Evolutionary conservation across 2,888 invertebrate genomes (phyloP).

Genomic region (Ichneumoninae sp.): DNA sequence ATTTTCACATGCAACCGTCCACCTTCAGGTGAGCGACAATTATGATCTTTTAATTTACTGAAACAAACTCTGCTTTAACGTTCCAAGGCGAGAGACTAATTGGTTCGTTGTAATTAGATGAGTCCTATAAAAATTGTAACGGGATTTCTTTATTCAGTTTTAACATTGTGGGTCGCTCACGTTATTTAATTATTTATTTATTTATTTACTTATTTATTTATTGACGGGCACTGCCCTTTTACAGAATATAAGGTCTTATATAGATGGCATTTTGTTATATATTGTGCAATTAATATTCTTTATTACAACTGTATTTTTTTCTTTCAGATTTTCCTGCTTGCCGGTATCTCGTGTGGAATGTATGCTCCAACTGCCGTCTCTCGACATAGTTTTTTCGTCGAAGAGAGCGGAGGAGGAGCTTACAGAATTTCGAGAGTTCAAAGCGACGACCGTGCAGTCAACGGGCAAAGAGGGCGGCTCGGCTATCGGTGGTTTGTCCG

Average conservation of each 20-base stretch:
- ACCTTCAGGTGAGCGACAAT: constrained; percentile 87
- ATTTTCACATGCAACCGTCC: constrained; percentile 99
- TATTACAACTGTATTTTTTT: constrained; percentile 1
- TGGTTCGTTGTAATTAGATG: not conserved
- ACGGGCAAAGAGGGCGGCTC: constrained; percentile 85
- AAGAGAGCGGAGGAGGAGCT: constrained; percentile 92
- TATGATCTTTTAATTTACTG: not conserved
- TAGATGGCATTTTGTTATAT: too few relatives aligned
- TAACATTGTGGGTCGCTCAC: not conserved
- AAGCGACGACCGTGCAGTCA: constrained; percentile 81
- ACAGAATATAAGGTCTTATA: too few relatives aligned
- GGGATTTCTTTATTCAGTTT: not conserved
- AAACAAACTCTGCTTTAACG: not conserved
- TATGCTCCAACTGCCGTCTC: constrained; percentile 96
- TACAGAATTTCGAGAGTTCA: constrained; percentile 81
- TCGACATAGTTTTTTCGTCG: constrained; percentile 98
- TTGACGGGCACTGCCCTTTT: too few relatives aligned
- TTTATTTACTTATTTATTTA: too few relatives aligned
- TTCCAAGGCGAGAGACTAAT: not conserved
- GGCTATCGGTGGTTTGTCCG: constrained; percentile 94
- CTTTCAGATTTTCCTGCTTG: constrained; percentile 93
- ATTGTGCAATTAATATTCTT: too few relatives aligned
- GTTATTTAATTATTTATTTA: too few relatives aligned
- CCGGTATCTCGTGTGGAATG: constrained; percentile 98
- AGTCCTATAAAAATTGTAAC: not conserved